Base-by-base conservation (phyloP, 2,113 vertebrate genomes). In the Paratilapia polleni region DNA sequence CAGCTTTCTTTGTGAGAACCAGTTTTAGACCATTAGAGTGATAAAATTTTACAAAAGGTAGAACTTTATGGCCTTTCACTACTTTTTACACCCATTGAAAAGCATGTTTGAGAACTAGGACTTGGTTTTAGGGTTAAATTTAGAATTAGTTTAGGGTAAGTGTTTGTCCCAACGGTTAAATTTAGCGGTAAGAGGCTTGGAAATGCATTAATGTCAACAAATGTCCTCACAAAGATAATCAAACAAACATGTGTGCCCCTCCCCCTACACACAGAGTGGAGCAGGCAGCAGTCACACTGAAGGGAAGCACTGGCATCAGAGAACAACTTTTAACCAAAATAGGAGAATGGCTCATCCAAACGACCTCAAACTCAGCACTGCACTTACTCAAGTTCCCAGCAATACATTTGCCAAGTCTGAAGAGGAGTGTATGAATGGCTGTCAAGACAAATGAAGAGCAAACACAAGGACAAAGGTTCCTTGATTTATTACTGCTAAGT, bases 321-420 rank as follows among this genome's bases (percentile, higher is more conserved):
- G 26, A 73, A n/a, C 26, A 73, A 34, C 47, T 9, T 52, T 14
- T 73, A 0, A 0, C 6, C 0, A 52, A 73, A 19, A 34, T 73
- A 73, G 34, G 13, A 54, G 68, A 54, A 54, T 19, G 26, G 31
- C 47, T 54, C 11, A 19, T 1, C 31, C 12, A 54, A 73, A 28
- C 34, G 47, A 12, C 0, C 47, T 54, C 26, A 73, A 73, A 54
- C 26, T 54, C 11, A 1, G 11, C 31, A 7, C 47, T 73, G 47
- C 4, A 73, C 10, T 73, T 26, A 73, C 66, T 70, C 43, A 31
- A 17, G 24, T 52, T 52, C 14, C 15, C 49, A 52, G 24, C 10
- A 11, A 73, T 52, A 17, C 15, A 17, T 5, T 13, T 47, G 43
- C 43, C 5, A 15, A 47, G 66, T 70, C 12, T 70, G 66, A 70